Percentiles rank a stretch among this genome's conserved stretches.
These are phyloP conservation scores for Lasioglossum malachurum DNA, from an alignment of 2,888 invertebrate species.

Conservation along the genomic window DNA sequence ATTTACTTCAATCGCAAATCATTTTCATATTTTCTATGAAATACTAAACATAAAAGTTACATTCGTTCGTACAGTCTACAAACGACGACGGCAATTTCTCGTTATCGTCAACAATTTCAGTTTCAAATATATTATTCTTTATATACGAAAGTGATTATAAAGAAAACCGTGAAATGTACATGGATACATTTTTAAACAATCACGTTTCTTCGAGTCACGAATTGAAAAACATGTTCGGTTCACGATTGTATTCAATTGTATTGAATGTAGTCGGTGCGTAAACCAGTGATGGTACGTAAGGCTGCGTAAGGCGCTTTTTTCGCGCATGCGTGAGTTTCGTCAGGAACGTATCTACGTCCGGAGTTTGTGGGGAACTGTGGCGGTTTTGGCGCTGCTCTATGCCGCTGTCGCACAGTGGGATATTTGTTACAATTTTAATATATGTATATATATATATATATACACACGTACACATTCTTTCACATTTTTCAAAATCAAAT, in stretches of 20 bases:
- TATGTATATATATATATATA: too few species aligned
- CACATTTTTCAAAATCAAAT: too few species aligned
- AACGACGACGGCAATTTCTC: background rate
- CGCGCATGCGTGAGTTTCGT: too few species aligned
- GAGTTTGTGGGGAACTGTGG: too few species aligned
- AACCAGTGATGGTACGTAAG: too few species aligned
- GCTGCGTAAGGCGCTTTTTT: too few species aligned
- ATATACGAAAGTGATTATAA: background rate
- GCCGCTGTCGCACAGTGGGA: too few species aligned
- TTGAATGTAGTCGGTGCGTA: slow-evolving; percentile 21
- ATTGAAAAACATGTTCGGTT: slow-evolving; percentile 1
- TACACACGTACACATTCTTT: too few species aligned
- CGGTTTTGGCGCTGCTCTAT: too few species aligned
- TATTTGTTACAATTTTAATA: too few species aligned
- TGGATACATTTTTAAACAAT: background rate
- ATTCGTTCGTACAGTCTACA: background rate
- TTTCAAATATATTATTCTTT: background rate
- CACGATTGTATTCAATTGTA: slow-evolving; percentile 2
- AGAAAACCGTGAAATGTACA: background rate
- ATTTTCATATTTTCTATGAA: slow-evolving; percentile 6
- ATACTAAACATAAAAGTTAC: background rate
- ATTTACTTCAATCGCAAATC: background rate
- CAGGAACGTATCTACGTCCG: too few species aligned
- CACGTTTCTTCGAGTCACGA: slow-evolving; percentile 7
- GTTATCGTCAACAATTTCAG: background rate